Evolutionary conservation across 2,888 invertebrate genomes (phyloP), one percentile per base, ranked within the genome.

Genomic region (Leptothorax acervorum): DNA sequence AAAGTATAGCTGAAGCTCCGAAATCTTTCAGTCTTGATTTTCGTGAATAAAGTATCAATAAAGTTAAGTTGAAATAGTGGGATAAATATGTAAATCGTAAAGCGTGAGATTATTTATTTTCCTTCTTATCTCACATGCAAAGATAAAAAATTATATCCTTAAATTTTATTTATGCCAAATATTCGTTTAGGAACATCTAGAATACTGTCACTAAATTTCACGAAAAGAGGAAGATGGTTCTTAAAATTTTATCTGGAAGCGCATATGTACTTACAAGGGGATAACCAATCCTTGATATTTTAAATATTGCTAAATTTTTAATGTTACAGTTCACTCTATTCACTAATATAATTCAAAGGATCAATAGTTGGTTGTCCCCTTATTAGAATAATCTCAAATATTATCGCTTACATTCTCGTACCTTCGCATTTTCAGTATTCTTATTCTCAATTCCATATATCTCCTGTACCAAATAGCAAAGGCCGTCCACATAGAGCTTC

Each of bases 401-500:
- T 12, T 3, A 63, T 53, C 8, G 1, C 6, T 5, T 18, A 65
- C 6, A 53, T 28, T 48, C n/a, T 31, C 62, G 28, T 93, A 95
- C 95, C 93, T 95, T 95, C 15, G 94, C 92, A 95, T 95, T 96
- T 90, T 98, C 98, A 71, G 97, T 96, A 93, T 98, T 98, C 95
- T 99, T 99, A 95, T 99, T 99, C 95, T 99, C 99, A 92, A 99
- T 99, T 28, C 99, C 99, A 95, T 99, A 99, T 91, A 99, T 99
- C 95, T 99, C 99, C 95, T 99, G 99, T 85, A 99, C 96, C 79
- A 99, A 96, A 95, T 99, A 99, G 94, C 98, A 98, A 8, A 99
- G 96, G 0, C 99, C 99, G 94, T 99, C 99, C 0, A 99, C 99
- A 95, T 98, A 99, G 84, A 99, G 96, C 94, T 99, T 99, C 95